These are phyloP conservation scores for Netelia melanura DNA, from an alignment of 2,888 invertebrate species.

Conservation along the genomic window DNA sequence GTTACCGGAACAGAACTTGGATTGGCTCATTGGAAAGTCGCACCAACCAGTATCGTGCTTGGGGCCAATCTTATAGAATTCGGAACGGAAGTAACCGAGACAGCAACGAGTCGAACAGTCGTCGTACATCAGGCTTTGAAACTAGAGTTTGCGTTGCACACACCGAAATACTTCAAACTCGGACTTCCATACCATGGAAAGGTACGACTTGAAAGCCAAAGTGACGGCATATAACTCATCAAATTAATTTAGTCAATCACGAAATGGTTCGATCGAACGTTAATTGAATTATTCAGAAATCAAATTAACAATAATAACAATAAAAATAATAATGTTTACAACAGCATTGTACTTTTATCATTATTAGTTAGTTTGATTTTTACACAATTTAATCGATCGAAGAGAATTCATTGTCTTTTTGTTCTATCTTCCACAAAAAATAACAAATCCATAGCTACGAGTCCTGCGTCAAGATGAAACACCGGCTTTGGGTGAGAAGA, in stretches of 20 bases:
- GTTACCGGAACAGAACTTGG: conserved; percentile 81
- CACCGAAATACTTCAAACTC: conserved; percentile 88
- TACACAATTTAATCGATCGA: no score
- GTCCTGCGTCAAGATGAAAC: conserved; percentile 81
- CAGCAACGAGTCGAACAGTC: conserved; percentile 87
- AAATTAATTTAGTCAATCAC: no score
- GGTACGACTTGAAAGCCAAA: conserved; percentile 80
- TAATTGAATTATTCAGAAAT: no score
- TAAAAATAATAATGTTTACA: no score
- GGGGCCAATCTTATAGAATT: conserved; percentile 86
- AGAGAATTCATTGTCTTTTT: background rate
- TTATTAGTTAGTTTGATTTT: no score
- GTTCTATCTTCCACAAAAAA: background rate
- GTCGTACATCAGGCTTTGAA: conserved; percentile 87
- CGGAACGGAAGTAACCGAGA: conserved; percentile 88
- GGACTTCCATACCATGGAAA: conserved; percentile 90
- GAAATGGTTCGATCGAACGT: no score
- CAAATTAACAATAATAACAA: no score
- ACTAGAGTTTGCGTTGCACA: conserved; percentile 87
- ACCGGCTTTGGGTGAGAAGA: conserved; percentile 81
- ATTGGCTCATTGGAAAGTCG: conserved; percentile 80
- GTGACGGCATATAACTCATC: no score
- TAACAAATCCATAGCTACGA: conserved; percentile 75
- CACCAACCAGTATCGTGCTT: conserved; percentile 82
- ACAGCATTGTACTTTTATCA: no score